A percentile compares a stretch with the other conserved stretches of the same genome.
Evolutionary conservation across 2,113 vertebrate genomes (phyloP).

Genomic region (Tetrax tetrax): DNA sequence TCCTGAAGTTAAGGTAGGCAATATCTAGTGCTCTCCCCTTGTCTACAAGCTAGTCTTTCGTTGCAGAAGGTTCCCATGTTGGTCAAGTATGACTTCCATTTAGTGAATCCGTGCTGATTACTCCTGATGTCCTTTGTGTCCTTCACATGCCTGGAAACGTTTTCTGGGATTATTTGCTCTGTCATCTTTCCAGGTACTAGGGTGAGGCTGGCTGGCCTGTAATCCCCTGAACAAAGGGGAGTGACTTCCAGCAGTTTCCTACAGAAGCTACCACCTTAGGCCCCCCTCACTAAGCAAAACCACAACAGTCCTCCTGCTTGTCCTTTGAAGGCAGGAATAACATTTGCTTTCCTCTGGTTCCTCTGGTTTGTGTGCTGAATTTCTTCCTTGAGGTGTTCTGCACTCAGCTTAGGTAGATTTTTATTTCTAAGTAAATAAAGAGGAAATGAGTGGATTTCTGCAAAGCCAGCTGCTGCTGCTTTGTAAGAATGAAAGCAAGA

Average conservation of each 20-base stretch:
- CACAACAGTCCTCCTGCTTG: neutral
- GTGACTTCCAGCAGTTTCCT: too few relatives aligned
- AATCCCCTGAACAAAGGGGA: neutral
- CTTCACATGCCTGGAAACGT: neutral
- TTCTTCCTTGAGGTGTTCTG: neutral
- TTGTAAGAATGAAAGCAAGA: neutral
- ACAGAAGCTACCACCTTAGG: too few relatives aligned
- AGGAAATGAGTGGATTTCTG: neutral
- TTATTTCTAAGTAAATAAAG: neutral
- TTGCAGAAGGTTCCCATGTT: neutral
- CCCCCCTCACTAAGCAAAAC: too few relatives aligned
- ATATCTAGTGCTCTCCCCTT: neutral
- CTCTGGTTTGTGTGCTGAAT: neutral
- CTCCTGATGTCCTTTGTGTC: neutral
- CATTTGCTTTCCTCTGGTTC: neutral
- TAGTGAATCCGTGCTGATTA: neutral
- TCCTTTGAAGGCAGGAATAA: neutral
- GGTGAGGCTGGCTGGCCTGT: neutral
- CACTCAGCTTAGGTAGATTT: neutral
- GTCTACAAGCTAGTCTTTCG: neutral
- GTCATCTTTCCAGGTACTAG: neutral
- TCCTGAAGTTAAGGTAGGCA: neutral
- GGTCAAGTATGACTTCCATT: neutral
- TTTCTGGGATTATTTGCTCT: neutral
- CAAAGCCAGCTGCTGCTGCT: neutral